These are phyloP conservation scores for Drosophila kanekoi DNA, from an alignment of 2,888 invertebrate genomes.

Conservation along the genomic window DNA sequence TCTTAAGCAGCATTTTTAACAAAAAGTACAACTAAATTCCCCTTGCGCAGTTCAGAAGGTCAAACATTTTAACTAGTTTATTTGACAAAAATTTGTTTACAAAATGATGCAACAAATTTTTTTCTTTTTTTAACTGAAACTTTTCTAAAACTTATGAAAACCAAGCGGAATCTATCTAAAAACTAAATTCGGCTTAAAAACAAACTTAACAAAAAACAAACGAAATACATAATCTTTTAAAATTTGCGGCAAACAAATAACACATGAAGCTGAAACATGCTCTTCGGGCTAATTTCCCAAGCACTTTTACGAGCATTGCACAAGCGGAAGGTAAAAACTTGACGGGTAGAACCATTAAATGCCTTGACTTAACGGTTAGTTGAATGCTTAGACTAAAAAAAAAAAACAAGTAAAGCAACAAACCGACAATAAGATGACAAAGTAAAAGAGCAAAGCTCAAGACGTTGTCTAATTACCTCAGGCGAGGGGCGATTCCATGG, in stretches of 20 bases:
- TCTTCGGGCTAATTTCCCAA: conserved; percentile 51
- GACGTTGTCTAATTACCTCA: conserved; percentile 40
- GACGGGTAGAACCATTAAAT: conserved; percentile 64
- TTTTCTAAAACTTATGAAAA: too few relatives aligned
- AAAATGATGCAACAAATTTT: too few relatives aligned
- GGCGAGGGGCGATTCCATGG: conserved; percentile 18
- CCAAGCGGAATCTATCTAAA: too few relatives aligned
- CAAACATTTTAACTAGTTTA: too few relatives aligned
- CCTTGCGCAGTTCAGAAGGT: too few relatives aligned
- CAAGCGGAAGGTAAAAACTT: conserved; percentile 40
- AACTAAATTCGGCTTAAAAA: too few relatives aligned
- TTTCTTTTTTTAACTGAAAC: too few relatives aligned
- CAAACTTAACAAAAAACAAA: too few relatives aligned
- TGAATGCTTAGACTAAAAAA: conserved; percentile 8
- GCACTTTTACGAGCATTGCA: conserved; percentile 60
- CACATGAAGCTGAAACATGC: conserved; percentile 27
- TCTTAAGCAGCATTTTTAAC: too few relatives aligned
- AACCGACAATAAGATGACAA: conserved; percentile 40
- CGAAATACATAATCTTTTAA: neutral
- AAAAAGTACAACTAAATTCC: too few relatives aligned
- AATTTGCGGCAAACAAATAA: neutral
- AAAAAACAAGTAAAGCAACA: conserved; percentile 6
- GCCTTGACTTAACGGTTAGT: conserved; percentile 74
- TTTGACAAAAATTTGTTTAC: too few relatives aligned
- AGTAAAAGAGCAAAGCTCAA: conserved; percentile 25